Conservation (phyloP, 2,797 vertebrate species). For the Lutjanus campechanus region DNA sequence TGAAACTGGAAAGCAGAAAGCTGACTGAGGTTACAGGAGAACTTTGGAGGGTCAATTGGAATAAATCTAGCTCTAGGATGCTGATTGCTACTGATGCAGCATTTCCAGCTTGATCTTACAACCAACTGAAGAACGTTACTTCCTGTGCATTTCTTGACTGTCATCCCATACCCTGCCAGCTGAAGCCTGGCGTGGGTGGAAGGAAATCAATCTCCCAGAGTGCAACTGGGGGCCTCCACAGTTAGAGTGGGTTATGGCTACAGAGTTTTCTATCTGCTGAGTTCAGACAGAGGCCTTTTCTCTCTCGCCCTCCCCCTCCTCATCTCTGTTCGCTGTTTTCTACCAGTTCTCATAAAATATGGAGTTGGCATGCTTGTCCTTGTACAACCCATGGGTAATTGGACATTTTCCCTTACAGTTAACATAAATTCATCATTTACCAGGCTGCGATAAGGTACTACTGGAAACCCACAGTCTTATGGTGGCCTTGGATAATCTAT, state of each 20-base stretch:
- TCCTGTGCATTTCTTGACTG: constrained; percentile 47
- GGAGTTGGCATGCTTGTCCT: constrained; percentile 49
- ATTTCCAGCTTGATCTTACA: constrained; percentile 24
- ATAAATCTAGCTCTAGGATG: constrained; percentile 3
- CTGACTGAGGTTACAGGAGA: too few species aligned
- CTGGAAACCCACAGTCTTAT: background rate
- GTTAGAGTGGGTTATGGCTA: constrained; percentile 55
- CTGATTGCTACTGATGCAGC: constrained; percentile 41
- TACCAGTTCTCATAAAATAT: constrained; percentile 67
- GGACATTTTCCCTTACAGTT: constrained; percentile 45
- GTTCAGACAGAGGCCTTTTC: constrained; percentile 57
- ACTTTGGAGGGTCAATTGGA: constrained; percentile 22
- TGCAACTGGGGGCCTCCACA: constrained; percentile 58
- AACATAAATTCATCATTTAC: constrained; percentile 39
- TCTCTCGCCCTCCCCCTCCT: constrained; percentile 8
- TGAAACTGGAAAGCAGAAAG: too few species aligned
- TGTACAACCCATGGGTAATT: constrained; percentile 54
- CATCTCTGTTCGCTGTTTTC: constrained; percentile 37
- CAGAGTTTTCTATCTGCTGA: constrained; percentile 53
- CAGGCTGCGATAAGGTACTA: constrained; percentile 7
- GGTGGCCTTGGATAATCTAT: background rate
- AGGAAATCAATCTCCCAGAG: constrained; percentile 64
- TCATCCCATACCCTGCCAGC: constrained; percentile 54
- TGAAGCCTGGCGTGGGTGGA: constrained; percentile 63
- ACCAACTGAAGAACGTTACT: constrained; percentile 18